These are phyloP conservation scores for Arvicanthis niloticus DNA, from an alignment of 2,113 vertebrate genomes.

Conservation along the genomic window DNA sequence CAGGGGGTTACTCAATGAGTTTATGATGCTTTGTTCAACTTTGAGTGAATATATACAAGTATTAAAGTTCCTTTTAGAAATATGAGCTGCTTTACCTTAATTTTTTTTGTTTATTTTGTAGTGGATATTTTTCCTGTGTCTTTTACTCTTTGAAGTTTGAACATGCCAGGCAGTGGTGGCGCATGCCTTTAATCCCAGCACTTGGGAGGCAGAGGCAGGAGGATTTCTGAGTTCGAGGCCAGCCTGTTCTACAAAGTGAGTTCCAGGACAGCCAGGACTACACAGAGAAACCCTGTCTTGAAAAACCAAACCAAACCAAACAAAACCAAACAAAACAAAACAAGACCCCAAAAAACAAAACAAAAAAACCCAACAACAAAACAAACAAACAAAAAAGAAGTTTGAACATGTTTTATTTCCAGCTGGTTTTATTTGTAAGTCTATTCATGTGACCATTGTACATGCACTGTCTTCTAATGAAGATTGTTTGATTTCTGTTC, in stretches of 20 bases:
- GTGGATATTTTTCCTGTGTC: neutral
- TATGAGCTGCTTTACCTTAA: neutral
- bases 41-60: constrained; percentile 10
- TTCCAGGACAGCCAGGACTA: too few species aligned
- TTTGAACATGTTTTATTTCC: constrained; percentile 19
- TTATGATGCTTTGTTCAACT: constrained; percentile 9
- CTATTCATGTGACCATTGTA: neutral
- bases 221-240: too few species aligned
- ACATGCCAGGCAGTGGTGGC: too few species aligned
- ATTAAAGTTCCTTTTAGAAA: neutral
- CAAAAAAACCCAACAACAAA: too few species aligned
- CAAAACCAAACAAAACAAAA: too few species aligned
- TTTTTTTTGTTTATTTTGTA: neutral
- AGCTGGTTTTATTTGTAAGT: neutral
- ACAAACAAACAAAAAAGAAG: too few species aligned
- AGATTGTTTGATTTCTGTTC: neutral
- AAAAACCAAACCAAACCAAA: too few species aligned
- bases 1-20: neutral
- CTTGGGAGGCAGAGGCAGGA: too few species aligned
- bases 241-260: too few species aligned
- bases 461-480: neutral
- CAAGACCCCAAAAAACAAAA: too few species aligned
- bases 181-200: too few species aligned
- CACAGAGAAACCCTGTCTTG: too few species aligned
- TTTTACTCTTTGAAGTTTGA: constrained; percentile 44